Evolutionary conservation across 2,797 vertebrate species (phyloP).

Genomic region (Lepilemur septentrionalis): DNA sequence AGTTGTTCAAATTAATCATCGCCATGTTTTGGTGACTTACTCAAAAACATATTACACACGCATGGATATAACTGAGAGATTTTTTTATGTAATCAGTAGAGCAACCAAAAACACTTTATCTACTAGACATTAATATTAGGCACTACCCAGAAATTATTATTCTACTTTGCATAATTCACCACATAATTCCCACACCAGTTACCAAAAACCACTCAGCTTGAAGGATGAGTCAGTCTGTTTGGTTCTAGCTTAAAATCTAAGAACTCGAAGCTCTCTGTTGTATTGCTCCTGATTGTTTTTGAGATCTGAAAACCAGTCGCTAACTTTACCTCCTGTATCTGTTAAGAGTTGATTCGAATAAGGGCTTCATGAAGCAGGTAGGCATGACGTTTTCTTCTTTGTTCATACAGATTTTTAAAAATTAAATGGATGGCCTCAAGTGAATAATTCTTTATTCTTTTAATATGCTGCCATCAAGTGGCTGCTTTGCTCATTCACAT

Average conservation of each 20-base stretch:
- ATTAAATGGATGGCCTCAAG: neutral
- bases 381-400: neutral
- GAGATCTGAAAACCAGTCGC: neutral
- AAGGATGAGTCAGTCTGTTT: slow-evolving; percentile 10
- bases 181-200: neutral
- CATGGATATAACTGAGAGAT: neutral
- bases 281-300: neutral
- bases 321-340: neutral
- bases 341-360: neutral
- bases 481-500: slow-evolving; percentile 56
- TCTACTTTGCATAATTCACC: neutral
- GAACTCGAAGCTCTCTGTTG: neutral
- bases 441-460: slow-evolving; percentile 72
- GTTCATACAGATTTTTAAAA: neutral
- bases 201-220: neutral
- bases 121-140: neutral
- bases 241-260: neutral
- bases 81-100: neutral
- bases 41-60: neutral
- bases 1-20: neutral
- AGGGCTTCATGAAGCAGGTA: neutral
- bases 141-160: neutral
- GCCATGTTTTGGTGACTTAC: neutral
- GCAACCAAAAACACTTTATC: neutral
- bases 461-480: slow-evolving; percentile 84